Evolutionary conservation across 2,113 vertebrate genomes (phyloP).

Genomic region (Semicossyphus pulcher): DNA sequence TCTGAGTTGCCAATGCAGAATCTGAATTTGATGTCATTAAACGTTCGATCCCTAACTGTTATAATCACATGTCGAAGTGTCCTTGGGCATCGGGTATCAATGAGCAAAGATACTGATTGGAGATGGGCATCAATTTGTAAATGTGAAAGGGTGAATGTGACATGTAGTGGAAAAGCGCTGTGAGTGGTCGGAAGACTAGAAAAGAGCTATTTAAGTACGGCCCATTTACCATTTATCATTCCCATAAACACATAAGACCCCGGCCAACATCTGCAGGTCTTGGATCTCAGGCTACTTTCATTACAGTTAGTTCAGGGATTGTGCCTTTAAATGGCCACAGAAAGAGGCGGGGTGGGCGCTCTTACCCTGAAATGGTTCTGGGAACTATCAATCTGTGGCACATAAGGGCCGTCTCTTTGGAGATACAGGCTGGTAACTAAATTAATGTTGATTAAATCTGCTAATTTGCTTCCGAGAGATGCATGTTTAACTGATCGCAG

Average conservation of each 20-base stretch:
- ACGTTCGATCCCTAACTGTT: no score
- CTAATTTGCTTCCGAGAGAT: conserved; percentile 64
- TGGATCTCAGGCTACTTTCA: not conserved
- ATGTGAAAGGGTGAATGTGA: no score
- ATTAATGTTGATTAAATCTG: conserved; percentile 76
- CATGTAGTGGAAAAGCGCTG: no score
- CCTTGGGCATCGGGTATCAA: no score
- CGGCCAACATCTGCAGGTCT: conserved; percentile 4
- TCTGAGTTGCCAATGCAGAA: not conserved
- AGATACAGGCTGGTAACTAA: conserved; percentile 69
- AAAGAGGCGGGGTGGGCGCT: conserved; percentile 11
- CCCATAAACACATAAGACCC: not conserved
- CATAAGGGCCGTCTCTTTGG: conserved; percentile 60
- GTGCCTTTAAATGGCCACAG: conserved; percentile 1
- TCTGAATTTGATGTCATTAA: no score
- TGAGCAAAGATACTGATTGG: no score
- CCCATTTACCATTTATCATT: not conserved
- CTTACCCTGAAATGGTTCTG: conserved; percentile 66
- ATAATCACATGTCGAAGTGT: no score
- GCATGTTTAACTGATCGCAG: conserved; percentile 47
- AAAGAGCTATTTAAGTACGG: not conserved
- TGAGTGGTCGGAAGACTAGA: no score
- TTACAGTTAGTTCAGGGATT: not conserved
- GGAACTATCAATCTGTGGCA: conserved; percentile 63
- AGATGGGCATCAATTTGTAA: no score